Evolutionary conservation across 1,140 invertebrate genomes (phyloP), one percentile per base, ranked within the genome.

Genomic region (Bombus sibiricus): DNA sequence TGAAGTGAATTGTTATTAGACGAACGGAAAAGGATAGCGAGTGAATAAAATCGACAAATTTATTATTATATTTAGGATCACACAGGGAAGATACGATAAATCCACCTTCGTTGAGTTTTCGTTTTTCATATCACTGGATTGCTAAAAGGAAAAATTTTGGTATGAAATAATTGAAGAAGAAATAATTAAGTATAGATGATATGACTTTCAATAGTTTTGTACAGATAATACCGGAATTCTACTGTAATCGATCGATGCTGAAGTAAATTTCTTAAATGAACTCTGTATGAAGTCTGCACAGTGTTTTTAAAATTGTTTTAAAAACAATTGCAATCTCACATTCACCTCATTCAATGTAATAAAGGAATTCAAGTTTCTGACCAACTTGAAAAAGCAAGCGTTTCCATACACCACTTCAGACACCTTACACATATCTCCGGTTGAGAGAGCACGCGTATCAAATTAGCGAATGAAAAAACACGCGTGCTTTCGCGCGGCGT

Each of bases 401-500:
- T 41, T 13, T 59, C 12, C 62, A 22, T 57, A 28, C 66, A 41
- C 37, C 15, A 34, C 34, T 25, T n/a, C 72, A 62, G 18, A 66
- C 71, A 82, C 72, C 59, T 75, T 18, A 25, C 12, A 4, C 47
- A 25, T 25, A 10, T 62, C 12, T 18, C 39, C n/a, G 81, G 28
- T 28, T 72, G 68, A 62, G 72, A 12, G 53, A 72, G 53, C 76
- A 41, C 83, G 66, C 64, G 64, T 68, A 81, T 62, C 59, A 62
- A 62, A 62, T 62, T 62, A 62, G 59, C 37, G 72, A 18, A 28
- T 80, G 68, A 53, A 80, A 18, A 39, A 72, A 68, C 76, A 41
- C 83, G 66, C 28, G 53, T 68, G 74, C 57, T 81, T 39, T 74
- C 59, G 57, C 41, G 68, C 22, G n/a, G 75, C 68, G 77, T 74